phyloP scores from a whole-genome alignment of 2,113 vertebrate species.

The Oryzias curvinotus region DNA sequence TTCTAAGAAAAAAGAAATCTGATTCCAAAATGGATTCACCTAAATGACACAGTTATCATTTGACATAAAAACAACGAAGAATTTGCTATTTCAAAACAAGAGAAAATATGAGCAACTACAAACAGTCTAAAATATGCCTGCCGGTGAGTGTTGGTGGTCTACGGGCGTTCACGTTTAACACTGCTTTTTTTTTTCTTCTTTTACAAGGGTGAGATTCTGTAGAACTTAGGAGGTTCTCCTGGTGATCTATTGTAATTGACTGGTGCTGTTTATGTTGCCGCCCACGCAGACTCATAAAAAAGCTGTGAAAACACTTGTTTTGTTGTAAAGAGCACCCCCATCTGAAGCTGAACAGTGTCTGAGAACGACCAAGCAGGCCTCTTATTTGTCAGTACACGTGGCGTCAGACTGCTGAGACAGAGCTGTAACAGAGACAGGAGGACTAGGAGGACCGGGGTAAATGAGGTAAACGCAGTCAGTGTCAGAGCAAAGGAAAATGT shows the following conservation, averaged over 20 bases:
- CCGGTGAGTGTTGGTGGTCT: background rate
- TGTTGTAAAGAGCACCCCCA: slow-evolving; percentile 40
- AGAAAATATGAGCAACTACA: too few species aligned
- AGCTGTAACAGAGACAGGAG: slow-evolving; percentile 5
- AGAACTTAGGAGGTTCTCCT: slow-evolving; percentile 22
- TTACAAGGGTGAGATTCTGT: slow-evolving; percentile 12
- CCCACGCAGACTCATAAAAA: slow-evolving; percentile 48
- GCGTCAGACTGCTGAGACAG: slow-evolving; percentile 10
- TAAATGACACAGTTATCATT: too few species aligned
- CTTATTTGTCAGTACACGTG: slow-evolving; percentile 19
- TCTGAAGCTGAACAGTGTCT: slow-evolving; percentile 33
- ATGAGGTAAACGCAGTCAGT: background rate
- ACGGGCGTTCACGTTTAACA: background rate
- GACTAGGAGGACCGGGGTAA: background rate
- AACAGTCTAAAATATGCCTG: background rate
- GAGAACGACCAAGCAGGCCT: slow-evolving; percentile 3
- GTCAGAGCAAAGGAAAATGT: background rate
- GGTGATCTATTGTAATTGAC: slow-evolving; percentile 37
- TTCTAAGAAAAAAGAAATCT: too few species aligned
- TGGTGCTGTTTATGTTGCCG: slow-evolving; percentile 50
- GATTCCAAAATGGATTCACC: too few species aligned
- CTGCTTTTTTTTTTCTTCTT: slow-evolving; percentile 3
- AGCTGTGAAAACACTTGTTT: slow-evolving; percentile 45
- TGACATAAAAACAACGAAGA: too few species aligned
- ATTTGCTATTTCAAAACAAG: too few species aligned